These are phyloP conservation scores for Channa striata DNA, from an alignment of 2,797 vertebrate species.

Conservation along the genomic window DNA sequence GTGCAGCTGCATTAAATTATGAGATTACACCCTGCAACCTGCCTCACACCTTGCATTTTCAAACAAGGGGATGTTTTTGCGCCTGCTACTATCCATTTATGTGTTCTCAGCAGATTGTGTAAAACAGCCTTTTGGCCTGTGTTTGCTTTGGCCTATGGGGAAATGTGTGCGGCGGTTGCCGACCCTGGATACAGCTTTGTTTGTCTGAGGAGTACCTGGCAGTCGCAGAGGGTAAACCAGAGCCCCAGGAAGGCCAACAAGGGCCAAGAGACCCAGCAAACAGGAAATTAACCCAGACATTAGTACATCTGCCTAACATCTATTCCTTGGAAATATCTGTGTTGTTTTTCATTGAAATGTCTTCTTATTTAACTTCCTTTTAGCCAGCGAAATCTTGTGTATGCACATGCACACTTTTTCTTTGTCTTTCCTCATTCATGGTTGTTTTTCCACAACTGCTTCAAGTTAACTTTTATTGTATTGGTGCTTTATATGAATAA, in stretches of 20 bases:
- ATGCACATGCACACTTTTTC: slow-evolving; percentile 2
- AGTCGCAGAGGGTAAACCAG: slow-evolving; percentile 47
- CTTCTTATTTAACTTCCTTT: slow-evolving; percentile 23
- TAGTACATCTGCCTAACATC: slow-evolving; percentile 65
- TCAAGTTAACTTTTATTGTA: too few relatives aligned
- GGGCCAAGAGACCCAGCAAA: slow-evolving; percentile 50
- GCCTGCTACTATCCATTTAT: slow-evolving; percentile 42
- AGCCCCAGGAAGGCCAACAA: slow-evolving; percentile 45
- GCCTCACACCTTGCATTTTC: slow-evolving; percentile 36
- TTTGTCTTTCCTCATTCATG: background rate
- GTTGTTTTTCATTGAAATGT: slow-evolving; percentile 37
- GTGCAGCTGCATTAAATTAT: slow-evolving; percentile 25
- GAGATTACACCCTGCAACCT: slow-evolving; percentile 41
- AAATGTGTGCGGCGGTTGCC: slow-evolving; percentile 35
- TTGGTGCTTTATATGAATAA: too few relatives aligned
- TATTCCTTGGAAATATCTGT: slow-evolving; percentile 43
- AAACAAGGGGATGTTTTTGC: slow-evolving; percentile 58
- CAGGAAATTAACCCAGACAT: slow-evolving; percentile 71
- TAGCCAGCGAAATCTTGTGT: background rate
- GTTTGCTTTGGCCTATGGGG: slow-evolving; percentile 66
- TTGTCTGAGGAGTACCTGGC: slow-evolving; percentile 73
- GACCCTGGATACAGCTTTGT: slow-evolving; percentile 57
- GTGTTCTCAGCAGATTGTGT: slow-evolving; percentile 56
- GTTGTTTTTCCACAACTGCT: slow-evolving; percentile 6
- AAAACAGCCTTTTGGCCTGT: slow-evolving; percentile 44